These are phyloP conservation scores for Drosophila demipolita DNA, from an alignment of 2,888 invertebrate species.

Conservation along the genomic window DNA sequence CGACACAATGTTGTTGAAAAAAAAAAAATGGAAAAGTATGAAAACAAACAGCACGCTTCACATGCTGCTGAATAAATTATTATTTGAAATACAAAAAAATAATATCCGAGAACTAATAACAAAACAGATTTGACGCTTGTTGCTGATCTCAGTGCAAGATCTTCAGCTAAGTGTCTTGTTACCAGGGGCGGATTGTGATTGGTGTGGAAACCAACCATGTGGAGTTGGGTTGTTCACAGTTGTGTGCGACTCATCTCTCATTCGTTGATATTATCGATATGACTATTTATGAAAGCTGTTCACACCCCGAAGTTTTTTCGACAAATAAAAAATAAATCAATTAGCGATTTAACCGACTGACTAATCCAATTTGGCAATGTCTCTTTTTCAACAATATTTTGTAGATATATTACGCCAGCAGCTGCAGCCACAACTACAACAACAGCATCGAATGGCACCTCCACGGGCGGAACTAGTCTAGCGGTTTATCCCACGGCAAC, in stretches of 20 bases:
- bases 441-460: slow-evolving; percentile 30
- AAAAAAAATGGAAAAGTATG: slow-evolving; percentile 34
- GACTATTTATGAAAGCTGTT: slow-evolving; percentile 59
- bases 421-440: slow-evolving; percentile 77
- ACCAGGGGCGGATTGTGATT: slow-evolving; percentile 25
- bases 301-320: slow-evolving; percentile 57
- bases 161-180: slow-evolving; percentile 39
- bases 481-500: slow-evolving; percentile 79
- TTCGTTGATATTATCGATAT: slow-evolving; percentile 27
- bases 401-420: slow-evolving; percentile 84
- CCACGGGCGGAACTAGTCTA: slow-evolving; percentile 74
- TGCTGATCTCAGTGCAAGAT: slow-evolving; percentile 20
- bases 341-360: slow-evolving; percentile 52
- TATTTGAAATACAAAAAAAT: slow-evolving; percentile 22
- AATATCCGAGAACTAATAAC: slow-evolving; percentile 14
- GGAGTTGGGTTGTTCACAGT: slow-evolving; percentile 59
- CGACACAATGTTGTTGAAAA: slow-evolving; percentile 27
- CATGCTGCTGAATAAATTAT: slow-evolving; percentile 47
- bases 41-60: slow-evolving; percentile 44
- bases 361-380: slow-evolving; percentile 45
- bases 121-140: neutral
- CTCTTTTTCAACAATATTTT: slow-evolving; percentile 29
- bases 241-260: slow-evolving; percentile 61
- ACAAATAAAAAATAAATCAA: slow-evolving; percentile 74
- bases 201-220: slow-evolving; percentile 11